Conservation (phyloP, 2,113 vertebrate genomes). For the Hippocampus comes region DNA sequence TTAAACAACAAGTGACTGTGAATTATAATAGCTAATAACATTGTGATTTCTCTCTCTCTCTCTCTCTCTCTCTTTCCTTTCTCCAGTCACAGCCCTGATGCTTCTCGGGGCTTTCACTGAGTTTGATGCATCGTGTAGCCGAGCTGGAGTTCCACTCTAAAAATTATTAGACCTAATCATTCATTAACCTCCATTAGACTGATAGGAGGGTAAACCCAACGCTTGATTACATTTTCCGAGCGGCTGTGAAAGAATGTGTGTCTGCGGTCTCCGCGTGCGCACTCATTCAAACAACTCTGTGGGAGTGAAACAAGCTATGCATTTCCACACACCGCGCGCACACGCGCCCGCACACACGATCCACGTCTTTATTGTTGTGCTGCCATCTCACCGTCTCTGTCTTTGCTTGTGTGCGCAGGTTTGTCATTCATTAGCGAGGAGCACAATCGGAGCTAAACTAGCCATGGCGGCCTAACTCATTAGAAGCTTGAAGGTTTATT, state of each 20-base stretch:
- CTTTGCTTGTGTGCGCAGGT: slow-evolving; percentile 35
- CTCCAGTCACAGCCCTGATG: not conserved
- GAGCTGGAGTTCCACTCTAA: slow-evolving; percentile 61
- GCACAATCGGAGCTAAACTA: slow-evolving; percentile 78
- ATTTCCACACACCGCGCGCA: slow-evolving; percentile 30
- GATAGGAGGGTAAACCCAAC: slow-evolving; percentile 71
- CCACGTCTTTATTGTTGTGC: slow-evolving; percentile 29
- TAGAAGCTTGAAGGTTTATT: slow-evolving; percentile 82
- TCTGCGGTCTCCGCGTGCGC: slow-evolving; percentile 2
- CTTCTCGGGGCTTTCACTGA: slow-evolving; percentile 14
- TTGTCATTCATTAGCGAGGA: slow-evolving; percentile 73
- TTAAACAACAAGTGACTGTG: not conserved
- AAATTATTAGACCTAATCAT: slow-evolving; percentile 72
- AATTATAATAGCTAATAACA: not conserved
- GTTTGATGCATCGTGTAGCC: slow-evolving; percentile 53
- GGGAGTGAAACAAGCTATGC: slow-evolving; percentile 28
- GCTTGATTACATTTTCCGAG: slow-evolving; percentile 61
- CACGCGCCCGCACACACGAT: not conserved
- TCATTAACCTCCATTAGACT: slow-evolving; percentile 73
- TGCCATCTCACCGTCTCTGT: slow-evolving; percentile 6
- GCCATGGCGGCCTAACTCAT: slow-evolving; percentile 79
- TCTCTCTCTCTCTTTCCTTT: not conserved
- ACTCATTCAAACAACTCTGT: not conserved
- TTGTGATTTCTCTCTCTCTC: not conserved
- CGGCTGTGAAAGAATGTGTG: slow-evolving; percentile 15